Conservation (phyloP, 1,140 invertebrate species). For the Orussus abietinus region DNA sequence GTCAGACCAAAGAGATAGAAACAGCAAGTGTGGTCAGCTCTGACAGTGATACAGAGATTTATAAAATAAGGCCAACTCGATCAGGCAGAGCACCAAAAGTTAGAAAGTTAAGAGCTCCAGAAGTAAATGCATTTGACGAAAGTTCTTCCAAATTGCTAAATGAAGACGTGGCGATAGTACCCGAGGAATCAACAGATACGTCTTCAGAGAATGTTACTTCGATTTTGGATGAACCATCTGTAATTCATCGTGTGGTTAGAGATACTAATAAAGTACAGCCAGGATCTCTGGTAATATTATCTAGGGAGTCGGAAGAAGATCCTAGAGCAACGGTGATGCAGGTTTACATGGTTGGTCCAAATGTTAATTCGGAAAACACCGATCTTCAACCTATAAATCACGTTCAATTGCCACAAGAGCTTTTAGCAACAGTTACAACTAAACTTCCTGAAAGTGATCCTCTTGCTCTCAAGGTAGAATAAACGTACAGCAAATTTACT, state of each 20-base stretch:
- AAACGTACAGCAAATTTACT: too few relatives aligned
- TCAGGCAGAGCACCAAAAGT: conserved; percentile 39
- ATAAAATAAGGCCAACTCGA: conserved; percentile 40
- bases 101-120: conserved; percentile 34
- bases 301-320: conserved; percentile 38
- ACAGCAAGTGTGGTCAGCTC: conserved; percentile 11
- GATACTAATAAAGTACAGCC: conserved; percentile 40
- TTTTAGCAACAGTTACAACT: conserved; percentile 31
- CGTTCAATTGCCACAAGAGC: conserved; percentile 29
- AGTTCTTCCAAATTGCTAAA: conserved; percentile 6
- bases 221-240: too few relatives aligned
- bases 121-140: conserved; percentile 30
- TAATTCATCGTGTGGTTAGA: too few relatives aligned
- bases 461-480: too few relatives aligned
- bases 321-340: conserved; percentile 45
- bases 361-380: conserved; percentile 18
- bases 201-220: background rate
- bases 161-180: too few relatives aligned
- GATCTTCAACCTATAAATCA: conserved; percentile 25
- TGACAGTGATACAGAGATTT: conserved; percentile 34
- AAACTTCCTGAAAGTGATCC: conserved; percentile 24
- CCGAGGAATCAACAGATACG: conserved; percentile 2
- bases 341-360: conserved; percentile 47
- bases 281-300: conserved; percentile 47
- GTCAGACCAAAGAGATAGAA: too few relatives aligned